Percentiles rank a stretch among this genome's conserved stretches.
phyloP scores from a whole-genome alignment of 92 coral and sea anemone genomes.

The Nematostella vectensis region DNA sequence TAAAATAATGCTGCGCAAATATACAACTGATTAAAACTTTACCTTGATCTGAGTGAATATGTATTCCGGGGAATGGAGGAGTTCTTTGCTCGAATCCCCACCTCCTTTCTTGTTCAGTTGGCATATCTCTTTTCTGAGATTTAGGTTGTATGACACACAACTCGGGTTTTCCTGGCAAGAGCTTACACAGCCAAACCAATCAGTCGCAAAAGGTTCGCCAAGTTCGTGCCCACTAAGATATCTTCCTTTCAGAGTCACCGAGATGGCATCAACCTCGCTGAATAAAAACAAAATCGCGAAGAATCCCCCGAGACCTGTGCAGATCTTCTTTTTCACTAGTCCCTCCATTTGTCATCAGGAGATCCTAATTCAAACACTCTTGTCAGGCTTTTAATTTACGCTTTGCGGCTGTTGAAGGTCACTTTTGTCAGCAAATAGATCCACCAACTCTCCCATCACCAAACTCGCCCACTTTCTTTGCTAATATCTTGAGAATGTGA shows the following conservation, averaged over 20 bases:
- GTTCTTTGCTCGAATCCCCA: neutral
- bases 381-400: neutral
- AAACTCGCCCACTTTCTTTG: neutral
- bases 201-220: neutral
- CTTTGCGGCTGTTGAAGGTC: neutral
- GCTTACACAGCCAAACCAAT: conserved; percentile 13
- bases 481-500: neutral
- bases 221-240: conserved; percentile 15
- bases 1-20: too few species aligned
- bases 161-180: conserved; percentile 2
- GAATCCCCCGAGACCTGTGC: neutral
- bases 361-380: neutral
- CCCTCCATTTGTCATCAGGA: neutral
- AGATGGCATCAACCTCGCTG: neutral
- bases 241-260: conserved; percentile 6
- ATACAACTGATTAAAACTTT: neutral
- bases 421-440: neutral
- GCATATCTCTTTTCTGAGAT: conserved; percentile 2
- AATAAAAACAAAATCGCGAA: neutral
- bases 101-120: conserved; percentile 13
- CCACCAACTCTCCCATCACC: neutral
- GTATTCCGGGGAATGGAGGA: neutral
- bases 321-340: neutral
- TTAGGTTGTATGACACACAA: conserved; percentile 21
- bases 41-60: conserved; percentile 21